phyloP scores from a whole-genome alignment of 2,113 vertebrate genomes.

The Engraulis encrasicolus region DNA sequence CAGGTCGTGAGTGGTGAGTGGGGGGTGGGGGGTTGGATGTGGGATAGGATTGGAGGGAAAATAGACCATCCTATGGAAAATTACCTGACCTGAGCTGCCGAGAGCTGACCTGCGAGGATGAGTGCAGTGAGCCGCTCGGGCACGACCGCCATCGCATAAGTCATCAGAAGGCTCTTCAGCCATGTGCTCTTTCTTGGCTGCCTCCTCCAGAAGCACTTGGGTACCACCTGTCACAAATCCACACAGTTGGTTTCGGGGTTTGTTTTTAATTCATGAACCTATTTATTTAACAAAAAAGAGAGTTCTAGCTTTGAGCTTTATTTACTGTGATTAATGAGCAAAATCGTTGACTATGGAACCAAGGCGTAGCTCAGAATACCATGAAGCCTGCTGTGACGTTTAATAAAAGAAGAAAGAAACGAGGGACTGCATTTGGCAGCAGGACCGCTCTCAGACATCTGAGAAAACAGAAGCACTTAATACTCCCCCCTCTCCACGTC shows the following conservation, averaged over 20 bases:
- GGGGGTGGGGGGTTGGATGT: no score
- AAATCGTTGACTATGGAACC: neutral
- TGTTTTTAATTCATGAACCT: neutral
- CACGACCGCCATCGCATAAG: neutral
- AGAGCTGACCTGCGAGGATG: neutral
- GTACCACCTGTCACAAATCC: slow-evolving; percentile 2
- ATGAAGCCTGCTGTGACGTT: neutral
- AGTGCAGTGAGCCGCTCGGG: neutral
- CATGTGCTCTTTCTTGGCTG: neutral
- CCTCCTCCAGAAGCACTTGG: neutral
- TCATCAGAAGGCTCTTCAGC: neutral
- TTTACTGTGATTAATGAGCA: neutral
- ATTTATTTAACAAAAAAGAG: neutral
- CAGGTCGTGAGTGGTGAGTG: neutral
- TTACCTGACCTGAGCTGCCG: neutral
- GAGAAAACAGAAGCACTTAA: neutral
- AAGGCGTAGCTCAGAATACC: neutral
- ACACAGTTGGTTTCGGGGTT: neutral
- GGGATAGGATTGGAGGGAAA: no score
- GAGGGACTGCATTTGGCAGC: neutral
- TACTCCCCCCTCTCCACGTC: neutral
- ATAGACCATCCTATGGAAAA: neutral
- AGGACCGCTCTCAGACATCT: neutral
- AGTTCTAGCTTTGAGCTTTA: neutral
- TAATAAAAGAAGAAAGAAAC: neutral